A percentile compares a stretch with the other conserved stretches of the same genome.
These are phyloP conservation scores for Drosophila bipectinata DNA, from an alignment of 1,140 invertebrate species.

Conservation along the genomic window DNA sequence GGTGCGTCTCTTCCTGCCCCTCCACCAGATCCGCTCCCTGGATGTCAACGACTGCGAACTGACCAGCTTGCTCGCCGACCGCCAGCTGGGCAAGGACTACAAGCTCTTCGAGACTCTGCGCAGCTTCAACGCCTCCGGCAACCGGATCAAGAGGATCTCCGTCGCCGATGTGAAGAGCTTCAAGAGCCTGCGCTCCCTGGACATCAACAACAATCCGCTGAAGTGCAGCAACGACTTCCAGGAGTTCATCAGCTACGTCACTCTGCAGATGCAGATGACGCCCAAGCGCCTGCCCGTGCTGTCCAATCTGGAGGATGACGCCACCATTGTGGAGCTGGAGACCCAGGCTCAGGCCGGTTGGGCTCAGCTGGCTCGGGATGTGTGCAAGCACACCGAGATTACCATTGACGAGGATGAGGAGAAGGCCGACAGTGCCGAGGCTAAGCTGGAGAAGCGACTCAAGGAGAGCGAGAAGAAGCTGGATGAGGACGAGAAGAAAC, in stretches of 20 bases:
- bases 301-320: slow-evolving; percentile 84
- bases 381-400: slow-evolving; percentile 68
- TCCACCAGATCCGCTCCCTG: slow-evolving; percentile 85
- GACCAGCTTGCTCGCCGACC: slow-evolving; percentile 87
- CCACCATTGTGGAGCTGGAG: slow-evolving; percentile 44
- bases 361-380: slow-evolving; percentile 66
- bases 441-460: slow-evolving; percentile 74
- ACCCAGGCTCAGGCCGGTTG: slow-evolving; percentile 59
- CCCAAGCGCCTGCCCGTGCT: slow-evolving; percentile 83
- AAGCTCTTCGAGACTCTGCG: slow-evolving; percentile 84
- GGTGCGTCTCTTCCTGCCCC: slow-evolving; percentile 87
- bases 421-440: slow-evolving; percentile 46
- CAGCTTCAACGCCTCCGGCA: slow-evolving; percentile 86
- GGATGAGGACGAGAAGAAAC: slow-evolving; percentile 79
- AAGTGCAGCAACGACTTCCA: slow-evolving; percentile 87
- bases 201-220: slow-evolving; percentile 87
- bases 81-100: slow-evolving; percentile 63
- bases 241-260: slow-evolving; percentile 86
- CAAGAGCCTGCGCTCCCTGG: slow-evolving; percentile 86
- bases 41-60: slow-evolving; percentile 89
- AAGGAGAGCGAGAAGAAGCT: slow-evolving; percentile 84
- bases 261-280: slow-evolving; percentile 84
- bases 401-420: slow-evolving; percentile 22
- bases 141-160: slow-evolving; percentile 86
- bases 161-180: slow-evolving; percentile 85